These are phyloP conservation scores for Asarcornis scutulata DNA, from an alignment of 2,113 vertebrate species.

Conservation along the genomic window DNA sequence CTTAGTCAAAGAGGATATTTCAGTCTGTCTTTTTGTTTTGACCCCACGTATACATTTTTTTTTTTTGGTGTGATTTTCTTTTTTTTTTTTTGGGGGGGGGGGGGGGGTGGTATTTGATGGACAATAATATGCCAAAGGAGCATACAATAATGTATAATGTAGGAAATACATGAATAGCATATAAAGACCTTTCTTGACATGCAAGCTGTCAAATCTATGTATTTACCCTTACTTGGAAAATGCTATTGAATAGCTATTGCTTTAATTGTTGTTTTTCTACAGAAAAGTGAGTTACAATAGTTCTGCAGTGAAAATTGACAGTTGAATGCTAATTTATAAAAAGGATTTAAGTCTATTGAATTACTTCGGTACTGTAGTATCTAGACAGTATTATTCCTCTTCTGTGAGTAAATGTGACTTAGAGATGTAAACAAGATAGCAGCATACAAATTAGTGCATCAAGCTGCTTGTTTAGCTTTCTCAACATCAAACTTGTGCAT, in stretches of 20 bases:
- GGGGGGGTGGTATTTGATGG: not conserved
- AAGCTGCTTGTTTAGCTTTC: not conserved
- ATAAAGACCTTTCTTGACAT: not conserved
- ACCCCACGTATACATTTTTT: too few species aligned
- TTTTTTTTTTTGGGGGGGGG: not conserved
- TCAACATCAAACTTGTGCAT: not conserved
- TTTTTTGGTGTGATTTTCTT: not conserved
- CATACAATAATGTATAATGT: not conserved
- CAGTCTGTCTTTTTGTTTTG: too few species aligned
- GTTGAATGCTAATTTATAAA: constrained; percentile 40
- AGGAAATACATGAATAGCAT: not conserved
- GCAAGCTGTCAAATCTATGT: not conserved
- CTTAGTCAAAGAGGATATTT: too few species aligned
- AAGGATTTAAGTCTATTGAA: not conserved
- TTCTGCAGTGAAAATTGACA: not conserved
- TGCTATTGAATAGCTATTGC: not conserved
- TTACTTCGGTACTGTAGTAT: not conserved
- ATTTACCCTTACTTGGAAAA: not conserved
- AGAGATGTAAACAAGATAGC: not conserved
- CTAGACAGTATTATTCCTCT: not conserved
- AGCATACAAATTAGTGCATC: not conserved
- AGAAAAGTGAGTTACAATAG: not conserved
- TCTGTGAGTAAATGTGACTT: not conserved
- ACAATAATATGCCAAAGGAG: not conserved
- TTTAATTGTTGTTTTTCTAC: not conserved